Evolutionary conservation across 2,113 vertebrate genomes (phyloP).

Genomic region (Macrotus californicus): DNA sequence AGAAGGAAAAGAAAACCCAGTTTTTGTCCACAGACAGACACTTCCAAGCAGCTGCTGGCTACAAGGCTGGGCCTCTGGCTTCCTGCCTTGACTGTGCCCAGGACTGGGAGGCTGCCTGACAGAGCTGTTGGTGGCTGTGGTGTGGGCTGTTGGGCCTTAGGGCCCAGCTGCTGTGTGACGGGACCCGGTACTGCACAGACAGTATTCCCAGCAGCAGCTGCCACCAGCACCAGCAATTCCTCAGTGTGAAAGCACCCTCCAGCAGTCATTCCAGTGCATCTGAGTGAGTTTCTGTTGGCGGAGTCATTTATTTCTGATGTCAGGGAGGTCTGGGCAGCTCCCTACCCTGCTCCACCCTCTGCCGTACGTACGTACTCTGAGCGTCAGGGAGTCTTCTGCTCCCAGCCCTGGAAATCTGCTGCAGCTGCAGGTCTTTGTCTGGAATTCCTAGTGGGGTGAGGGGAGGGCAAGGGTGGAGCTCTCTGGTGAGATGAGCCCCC

Average conservation of each 20-base stretch:
- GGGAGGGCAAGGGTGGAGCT: background rate
- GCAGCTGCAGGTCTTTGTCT: conserved; percentile 70
- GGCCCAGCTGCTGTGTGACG: background rate
- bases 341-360: conserved; percentile 44
- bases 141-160: background rate
- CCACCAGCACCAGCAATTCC: conserved; percentile 66
- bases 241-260: conserved; percentile 79
- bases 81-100: rapidly evolving
- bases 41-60: background rate
- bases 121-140: background rate
- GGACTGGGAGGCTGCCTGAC: background rate
- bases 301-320: conserved; percentile 82
- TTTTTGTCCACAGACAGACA: background rate
- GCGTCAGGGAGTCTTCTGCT: conserved; percentile 75
- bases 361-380: conserved; percentile 71
- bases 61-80: background rate
- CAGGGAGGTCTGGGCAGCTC: conserved; percentile 75
- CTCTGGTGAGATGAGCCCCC: background rate
- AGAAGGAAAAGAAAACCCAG: background rate
- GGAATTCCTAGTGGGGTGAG: background rate
- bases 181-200: conserved; percentile 68
- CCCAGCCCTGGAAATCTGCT: conserved; percentile 71
- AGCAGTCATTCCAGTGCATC: conserved; percentile 72
- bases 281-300: conserved; percentile 68
- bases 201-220: conserved; percentile 58